Conservation (phyloP, 2,113 vertebrate species). For the Gambusia affinis region DNA sequence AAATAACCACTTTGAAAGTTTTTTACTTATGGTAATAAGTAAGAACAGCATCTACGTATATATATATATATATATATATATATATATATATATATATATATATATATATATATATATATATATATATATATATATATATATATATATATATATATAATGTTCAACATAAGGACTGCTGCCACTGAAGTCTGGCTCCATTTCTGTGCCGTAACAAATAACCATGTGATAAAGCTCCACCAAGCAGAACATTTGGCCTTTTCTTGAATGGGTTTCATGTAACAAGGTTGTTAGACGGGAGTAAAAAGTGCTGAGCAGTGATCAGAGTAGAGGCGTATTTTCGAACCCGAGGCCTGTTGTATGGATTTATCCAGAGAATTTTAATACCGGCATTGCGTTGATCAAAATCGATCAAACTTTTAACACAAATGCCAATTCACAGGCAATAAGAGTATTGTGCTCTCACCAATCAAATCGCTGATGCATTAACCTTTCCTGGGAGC, state of each 20-base stretch:
- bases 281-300: constrained; percentile 43
- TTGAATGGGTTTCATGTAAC: constrained; percentile 43
- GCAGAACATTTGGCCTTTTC: constrained; percentile 37
- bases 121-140: background rate
- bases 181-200: background rate
- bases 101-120: background rate
- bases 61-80: no score
- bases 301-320: constrained; percentile 29
- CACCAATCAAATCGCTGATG: constrained; percentile 41
- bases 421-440: constrained; percentile 34
- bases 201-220: constrained; percentile 21
- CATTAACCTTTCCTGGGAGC: constrained; percentile 60
- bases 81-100: background rate
- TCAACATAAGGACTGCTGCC: constrained; percentile 1
- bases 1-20: no score
- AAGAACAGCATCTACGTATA: no score
- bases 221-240: constrained; percentile 25
- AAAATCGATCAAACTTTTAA: constrained; percentile 38
- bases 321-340: constrained; percentile 24
- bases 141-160: background rate
- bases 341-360: constrained; percentile 18
- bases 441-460: constrained; percentile 41
- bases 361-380: constrained; percentile 31
- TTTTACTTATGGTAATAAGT: no score
- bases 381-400: constrained; percentile 14